Base-by-base conservation (phyloP, 2,888 invertebrate genomes). In the Autographa pulchrina region DNA sequence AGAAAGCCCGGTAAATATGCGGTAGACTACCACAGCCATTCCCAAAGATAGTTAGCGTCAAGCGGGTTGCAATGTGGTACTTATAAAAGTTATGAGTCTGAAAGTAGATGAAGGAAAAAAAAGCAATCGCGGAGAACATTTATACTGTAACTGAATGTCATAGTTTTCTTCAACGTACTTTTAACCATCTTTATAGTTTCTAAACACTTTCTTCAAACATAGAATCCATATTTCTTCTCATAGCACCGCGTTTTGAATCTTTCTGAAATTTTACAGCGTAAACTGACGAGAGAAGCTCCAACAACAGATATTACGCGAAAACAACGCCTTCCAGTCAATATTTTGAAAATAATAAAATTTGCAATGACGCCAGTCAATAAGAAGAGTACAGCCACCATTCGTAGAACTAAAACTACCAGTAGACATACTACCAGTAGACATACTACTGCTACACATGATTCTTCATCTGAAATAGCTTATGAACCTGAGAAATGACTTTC, bases 231-330 rank as follows among this genome's bases (percentile, higher is more conserved):
- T 48, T 48, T 8, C 5, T n/a, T 48, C n/a, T 48, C 48, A 16
- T 48, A n/a, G n/a, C 48, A 48, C 48, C 48, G 48, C 48, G 48
- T 48, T 56, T 25, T 56, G 54, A 56, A 56, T 25, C 11, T 25
- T 25, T 56, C 25, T 56, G 20, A 56, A 20, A 25, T 56, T 56
- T 56, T 56, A 56, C 54, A 56, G 54, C 54, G 5, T 5, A 20
- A 8, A 13, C 20, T 11, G 20, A 13, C 13, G 54, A 13, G 11
- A 7, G 20, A 4, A 20, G 20, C 13, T 2, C 4, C 3, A 20
- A 25, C 54, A 56, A 56, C 54, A 56, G 4, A 5, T 20, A 0
- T 20, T 25, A 0, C 20, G 6, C 25, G 3, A 20, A 5, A 13
- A 20, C n/a, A n/a, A 6, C 54, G 13, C 11, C 25, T 14, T 56